A percentile compares a stretch with the other conserved stretches of the same genome.
Evolutionary conservation across 2,797 vertebrate species (phyloP).

Genomic region (Philypnodon macrostomus): DNA sequence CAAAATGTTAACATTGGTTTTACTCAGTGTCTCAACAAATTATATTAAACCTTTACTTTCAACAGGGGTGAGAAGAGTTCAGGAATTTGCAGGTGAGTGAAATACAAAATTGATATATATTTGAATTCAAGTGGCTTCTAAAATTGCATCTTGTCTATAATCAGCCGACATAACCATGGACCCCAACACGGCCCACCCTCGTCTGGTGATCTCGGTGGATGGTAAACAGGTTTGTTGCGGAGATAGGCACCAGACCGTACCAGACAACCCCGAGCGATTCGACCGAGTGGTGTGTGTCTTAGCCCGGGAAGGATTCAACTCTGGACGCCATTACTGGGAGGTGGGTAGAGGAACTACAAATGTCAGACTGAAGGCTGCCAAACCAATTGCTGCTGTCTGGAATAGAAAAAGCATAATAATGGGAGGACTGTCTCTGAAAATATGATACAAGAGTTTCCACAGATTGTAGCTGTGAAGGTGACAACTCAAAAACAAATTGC

Average conservation of each 20-base stretch:
- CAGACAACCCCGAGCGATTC: slow-evolving; percentile 71
- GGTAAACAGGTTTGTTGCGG: slow-evolving; percentile 71
- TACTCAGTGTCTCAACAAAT: no score
- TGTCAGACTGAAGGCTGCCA: no score
- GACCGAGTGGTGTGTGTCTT: slow-evolving; percentile 81
- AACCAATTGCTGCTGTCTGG: background rate
- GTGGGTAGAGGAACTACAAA: slow-evolving; percentile 39
- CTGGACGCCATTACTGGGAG: slow-evolving; percentile 84
- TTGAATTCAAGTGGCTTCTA: no score
- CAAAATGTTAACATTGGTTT: background rate
- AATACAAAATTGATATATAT: no score
- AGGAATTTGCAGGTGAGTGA: slow-evolving; percentile 71
- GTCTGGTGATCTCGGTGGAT: slow-evolving; percentile 77
- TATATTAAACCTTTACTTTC: background rate
- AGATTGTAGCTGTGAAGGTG: no score
- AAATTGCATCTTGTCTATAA: background rate
- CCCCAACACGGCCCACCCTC: slow-evolving; percentile 76
- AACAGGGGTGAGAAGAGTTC: slow-evolving; percentile 63
- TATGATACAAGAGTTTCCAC: no score
- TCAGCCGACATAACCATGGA: slow-evolving; percentile 79
- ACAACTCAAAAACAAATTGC: no score
- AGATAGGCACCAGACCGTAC: slow-evolving; percentile 58
- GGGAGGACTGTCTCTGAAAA: no score
- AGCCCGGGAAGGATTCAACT: slow-evolving; percentile 69
- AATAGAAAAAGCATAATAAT: no score